These are phyloP conservation scores for Melopsittacus undulatus DNA, from an alignment of 2,797 vertebrate genomes.

Conservation along the genomic window DNA sequence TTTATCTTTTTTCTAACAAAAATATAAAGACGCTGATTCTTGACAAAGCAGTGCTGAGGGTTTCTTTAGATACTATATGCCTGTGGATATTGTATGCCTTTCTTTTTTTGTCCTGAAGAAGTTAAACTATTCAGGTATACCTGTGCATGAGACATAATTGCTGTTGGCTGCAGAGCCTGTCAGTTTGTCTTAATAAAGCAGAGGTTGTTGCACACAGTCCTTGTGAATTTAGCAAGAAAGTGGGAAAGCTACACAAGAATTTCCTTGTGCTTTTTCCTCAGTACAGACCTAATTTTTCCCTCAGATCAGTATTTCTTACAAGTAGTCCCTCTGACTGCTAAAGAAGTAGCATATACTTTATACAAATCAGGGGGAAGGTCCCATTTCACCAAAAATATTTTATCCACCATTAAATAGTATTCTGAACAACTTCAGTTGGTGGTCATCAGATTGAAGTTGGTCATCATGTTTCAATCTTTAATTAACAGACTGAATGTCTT, in stretches of 20 bases:
- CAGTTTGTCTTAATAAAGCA: not conserved
- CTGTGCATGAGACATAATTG: not conserved
- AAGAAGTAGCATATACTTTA: not conserved
- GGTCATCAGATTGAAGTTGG: not conserved
- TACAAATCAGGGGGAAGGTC: not conserved
- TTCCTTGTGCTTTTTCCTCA: not conserved
- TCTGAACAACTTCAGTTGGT: not conserved
- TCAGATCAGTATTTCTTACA: not conserved
- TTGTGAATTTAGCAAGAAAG: not conserved
- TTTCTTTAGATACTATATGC: not conserved
- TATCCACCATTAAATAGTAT: not conserved
- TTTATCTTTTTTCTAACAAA: not conserved
- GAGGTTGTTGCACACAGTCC: not conserved
- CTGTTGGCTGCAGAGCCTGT: not conserved
- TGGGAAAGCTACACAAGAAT: not conserved
- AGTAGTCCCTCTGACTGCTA: not conserved
- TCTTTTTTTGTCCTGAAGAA: not conserved
- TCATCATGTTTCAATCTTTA: not conserved
- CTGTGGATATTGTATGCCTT: not conserved
- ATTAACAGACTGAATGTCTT: not conserved
- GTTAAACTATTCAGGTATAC: not conserved
- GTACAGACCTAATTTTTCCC: not conserved
- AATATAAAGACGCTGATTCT: not conserved
- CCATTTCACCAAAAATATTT: not conserved
- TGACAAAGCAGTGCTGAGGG: not conserved